phyloP scores from a whole-genome alignment of 2,113 vertebrate genomes.

The Oophaga pumilio region DNA sequence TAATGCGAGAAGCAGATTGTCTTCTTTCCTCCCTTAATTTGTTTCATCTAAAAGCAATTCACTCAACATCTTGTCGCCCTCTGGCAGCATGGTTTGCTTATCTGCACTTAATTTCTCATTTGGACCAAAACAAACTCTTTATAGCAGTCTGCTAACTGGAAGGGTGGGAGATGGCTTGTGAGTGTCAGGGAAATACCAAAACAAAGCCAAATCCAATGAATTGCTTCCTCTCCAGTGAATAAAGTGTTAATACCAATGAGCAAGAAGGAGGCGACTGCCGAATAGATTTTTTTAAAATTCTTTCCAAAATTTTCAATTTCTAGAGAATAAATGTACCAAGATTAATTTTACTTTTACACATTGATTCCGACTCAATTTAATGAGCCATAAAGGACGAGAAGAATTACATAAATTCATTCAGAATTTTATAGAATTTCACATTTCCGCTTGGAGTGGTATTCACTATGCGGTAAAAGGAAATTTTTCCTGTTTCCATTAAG shows the following conservation, averaged over 20 bases:
- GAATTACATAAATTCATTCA: background rate
- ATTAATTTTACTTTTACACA: too few species aligned
- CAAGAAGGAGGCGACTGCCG: background rate
- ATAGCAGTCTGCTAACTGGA: conserved; percentile 65
- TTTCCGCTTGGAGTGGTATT: background rate
- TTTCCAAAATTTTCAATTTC: background rate
- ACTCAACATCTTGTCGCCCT: conserved; percentile 77
- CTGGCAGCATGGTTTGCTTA: conserved; percentile 74
- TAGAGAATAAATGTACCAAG: too few species aligned
- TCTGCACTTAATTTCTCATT: conserved; percentile 76
- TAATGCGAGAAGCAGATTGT: conserved; percentile 75
- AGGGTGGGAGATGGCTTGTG: conserved; percentile 36
- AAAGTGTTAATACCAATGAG: conserved; percentile 4
- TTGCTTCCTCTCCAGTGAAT: background rate
- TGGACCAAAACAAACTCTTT: conserved; percentile 74
- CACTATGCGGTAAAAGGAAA: background rate
- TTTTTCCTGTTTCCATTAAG: background rate
- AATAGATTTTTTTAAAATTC: background rate
- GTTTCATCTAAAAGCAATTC: conserved; percentile 79
- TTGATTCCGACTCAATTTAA: too few species aligned
- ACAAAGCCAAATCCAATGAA: background rate
- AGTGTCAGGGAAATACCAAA: conserved; percentile 5
- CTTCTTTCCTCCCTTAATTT: conserved; percentile 74
- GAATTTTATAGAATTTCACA: background rate
- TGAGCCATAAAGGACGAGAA: background rate